Evolutionary conservation across 2,888 invertebrate genomes (phyloP).

Genomic region (Oligia strigilis): DNA sequence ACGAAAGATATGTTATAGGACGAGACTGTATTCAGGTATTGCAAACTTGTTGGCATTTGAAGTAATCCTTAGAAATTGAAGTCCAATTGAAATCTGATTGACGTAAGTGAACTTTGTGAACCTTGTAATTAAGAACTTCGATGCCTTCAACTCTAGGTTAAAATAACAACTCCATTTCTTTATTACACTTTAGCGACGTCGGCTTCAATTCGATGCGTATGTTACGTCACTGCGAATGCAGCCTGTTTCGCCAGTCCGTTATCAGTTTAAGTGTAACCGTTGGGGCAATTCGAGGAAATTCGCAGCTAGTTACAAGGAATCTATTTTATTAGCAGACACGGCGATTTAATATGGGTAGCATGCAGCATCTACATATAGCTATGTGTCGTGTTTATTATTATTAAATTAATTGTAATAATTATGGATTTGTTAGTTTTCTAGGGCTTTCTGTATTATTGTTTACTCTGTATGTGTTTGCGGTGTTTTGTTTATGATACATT

Average conservation of each 20-base stretch:
- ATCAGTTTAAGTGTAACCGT: conserved; percentile 34
- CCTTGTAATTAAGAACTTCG: background rate
- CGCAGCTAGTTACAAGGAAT: conserved; percentile 39
- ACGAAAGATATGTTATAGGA: background rate
- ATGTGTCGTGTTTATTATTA: background rate
- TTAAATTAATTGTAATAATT: background rate
- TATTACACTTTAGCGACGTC: background rate
- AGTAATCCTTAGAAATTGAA: background rate
- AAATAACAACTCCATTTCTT: conserved; percentile 12
- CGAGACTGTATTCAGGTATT: background rate
- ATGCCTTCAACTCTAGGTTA: background rate
- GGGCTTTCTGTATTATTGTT: background rate
- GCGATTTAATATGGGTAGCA: background rate
- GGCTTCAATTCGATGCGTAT: conserved; percentile 27
- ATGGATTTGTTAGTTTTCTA: background rate
- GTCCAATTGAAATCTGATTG: background rate
- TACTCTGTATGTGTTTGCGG: background rate
- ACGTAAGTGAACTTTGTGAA: background rate
- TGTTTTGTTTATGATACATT: background rate
- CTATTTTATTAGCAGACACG: conserved; percentile 24
- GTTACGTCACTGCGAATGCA: conserved; percentile 47
- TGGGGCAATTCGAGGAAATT: conserved; percentile 51
- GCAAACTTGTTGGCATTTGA: background rate
- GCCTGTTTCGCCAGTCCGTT: conserved; percentile 33
- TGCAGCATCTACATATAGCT: background rate